phyloP scores from a whole-genome alignment of 2,113 vertebrate genomes.

The Catharus minimus region DNA sequence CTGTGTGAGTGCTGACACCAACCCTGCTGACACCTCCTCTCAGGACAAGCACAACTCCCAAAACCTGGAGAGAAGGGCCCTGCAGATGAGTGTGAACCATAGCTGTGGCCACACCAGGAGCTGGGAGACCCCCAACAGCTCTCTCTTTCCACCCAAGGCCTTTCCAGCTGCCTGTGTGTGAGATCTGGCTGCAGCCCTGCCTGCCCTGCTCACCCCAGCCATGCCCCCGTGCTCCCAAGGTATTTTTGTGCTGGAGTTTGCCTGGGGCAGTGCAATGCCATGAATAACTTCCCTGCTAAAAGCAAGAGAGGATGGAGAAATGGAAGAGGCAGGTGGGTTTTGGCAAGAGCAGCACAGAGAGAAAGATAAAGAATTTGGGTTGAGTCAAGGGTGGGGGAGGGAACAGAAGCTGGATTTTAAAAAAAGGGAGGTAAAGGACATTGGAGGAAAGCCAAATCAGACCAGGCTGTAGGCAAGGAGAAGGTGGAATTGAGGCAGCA shows the following conservation, averaged over 20 bases:
- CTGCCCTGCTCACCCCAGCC: slow-evolving; percentile 43
- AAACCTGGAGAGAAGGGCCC: background rate
- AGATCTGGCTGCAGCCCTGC: background rate
- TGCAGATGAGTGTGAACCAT: background rate
- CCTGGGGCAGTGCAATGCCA: slow-evolving; percentile 57
- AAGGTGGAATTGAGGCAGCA: background rate
- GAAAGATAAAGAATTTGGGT: background rate
- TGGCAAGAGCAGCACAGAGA: background rate
- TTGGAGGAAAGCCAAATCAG: background rate
- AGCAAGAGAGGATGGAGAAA: background rate
- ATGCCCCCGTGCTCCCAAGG: slow-evolving; percentile 52
- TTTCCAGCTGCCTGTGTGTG: background rate
- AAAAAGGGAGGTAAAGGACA: background rate
- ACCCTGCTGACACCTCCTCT: background rate
- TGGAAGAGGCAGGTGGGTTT: background rate
- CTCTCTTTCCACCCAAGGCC: background rate
- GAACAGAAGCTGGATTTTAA: background rate
- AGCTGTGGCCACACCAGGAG: background rate
- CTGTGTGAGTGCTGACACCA: background rate
- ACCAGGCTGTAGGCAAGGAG: background rate
- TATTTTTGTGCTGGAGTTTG: slow-evolving; percentile 37
- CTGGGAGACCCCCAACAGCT: background rate
- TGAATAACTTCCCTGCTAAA: slow-evolving; percentile 50
- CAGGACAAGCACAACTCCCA: background rate
- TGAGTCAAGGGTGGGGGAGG: background rate